Percentiles rank a stretch among this genome's conserved stretches.
Evolutionary conservation across 2,888 invertebrate species (phyloP).

Genomic region (Yponomeuta sedellus): DNA sequence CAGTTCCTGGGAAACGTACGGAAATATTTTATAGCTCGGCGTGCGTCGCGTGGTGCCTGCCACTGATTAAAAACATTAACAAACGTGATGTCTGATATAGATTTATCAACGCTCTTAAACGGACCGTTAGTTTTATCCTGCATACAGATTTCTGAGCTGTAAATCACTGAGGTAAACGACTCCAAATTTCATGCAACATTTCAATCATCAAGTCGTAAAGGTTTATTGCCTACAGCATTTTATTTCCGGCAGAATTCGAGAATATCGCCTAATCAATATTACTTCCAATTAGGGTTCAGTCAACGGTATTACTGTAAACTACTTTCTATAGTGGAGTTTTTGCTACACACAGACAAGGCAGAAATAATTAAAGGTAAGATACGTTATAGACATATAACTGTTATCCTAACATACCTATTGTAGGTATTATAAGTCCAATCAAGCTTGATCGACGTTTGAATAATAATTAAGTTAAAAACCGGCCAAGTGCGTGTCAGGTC

Average conservation of each 20-base stretch:
- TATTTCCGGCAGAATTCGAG: background rate
- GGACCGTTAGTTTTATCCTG: background rate
- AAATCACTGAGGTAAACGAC: background rate
- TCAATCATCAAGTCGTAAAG: background rate
- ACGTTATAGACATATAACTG: too few relatives aligned
- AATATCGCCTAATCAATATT: background rate
- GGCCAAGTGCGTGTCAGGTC: background rate
- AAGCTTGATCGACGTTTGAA: background rate
- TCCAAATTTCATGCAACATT: background rate
- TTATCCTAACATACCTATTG: too few relatives aligned
- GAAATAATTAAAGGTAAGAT: too few relatives aligned
- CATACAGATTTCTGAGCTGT: background rate
- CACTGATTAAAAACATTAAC: too few relatives aligned
- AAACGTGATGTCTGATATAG: background rate
- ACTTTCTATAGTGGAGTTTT: background rate
- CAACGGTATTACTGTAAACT: background rate
- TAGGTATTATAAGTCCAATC: background rate
- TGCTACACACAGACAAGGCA: too few relatives aligned
- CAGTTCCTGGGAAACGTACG: too few relatives aligned
- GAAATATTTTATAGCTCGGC: too few relatives aligned
- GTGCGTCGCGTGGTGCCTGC: too few relatives aligned
- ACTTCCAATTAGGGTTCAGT: background rate
- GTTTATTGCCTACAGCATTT: background rate
- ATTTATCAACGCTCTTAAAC: background rate
- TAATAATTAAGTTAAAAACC: background rate